phyloP scores from a whole-genome alignment of 2,888 invertebrate genomes.

The Parapristionchus giblindavisi region DNA sequence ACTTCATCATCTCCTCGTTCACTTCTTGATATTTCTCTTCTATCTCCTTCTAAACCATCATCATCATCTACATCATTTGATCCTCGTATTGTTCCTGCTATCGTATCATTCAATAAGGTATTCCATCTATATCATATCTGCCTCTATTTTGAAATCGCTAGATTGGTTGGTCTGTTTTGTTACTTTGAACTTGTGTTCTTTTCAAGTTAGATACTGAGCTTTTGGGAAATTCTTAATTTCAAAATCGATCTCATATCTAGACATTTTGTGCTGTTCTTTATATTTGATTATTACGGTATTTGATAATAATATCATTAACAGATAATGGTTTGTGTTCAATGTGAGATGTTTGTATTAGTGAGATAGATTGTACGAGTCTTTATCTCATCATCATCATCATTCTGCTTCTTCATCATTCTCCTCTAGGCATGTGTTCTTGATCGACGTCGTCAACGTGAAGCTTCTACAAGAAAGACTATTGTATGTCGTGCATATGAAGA shows the following conservation, averaged over 20 bases:
- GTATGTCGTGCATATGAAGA: slow-evolving; percentile 28
- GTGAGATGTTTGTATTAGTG: too few species aligned
- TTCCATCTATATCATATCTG: neutral
- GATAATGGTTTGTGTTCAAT: too few species aligned
- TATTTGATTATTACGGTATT: too few species aligned
- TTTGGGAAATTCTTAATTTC: too few species aligned
- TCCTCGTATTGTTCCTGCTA: neutral
- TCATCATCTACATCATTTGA: slow-evolving; percentile 17
- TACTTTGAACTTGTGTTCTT: too few species aligned
- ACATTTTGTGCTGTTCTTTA: too few species aligned
- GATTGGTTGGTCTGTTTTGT: too few species aligned
- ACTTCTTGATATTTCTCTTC: slow-evolving; percentile 15
- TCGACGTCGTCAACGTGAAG: slow-evolving; percentile 19
- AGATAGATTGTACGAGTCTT: too few species aligned
- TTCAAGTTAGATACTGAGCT: too few species aligned
- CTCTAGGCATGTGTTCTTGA: slow-evolving; percentile 30
- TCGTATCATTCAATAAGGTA: slow-evolving; percentile 33
- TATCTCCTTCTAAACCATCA: slow-evolving; percentile 8
- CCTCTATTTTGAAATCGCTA: too few species aligned
- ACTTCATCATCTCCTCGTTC: neutral
- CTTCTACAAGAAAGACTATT: slow-evolving; percentile 9
- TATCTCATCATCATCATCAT: neutral
- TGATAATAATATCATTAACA: too few species aligned
- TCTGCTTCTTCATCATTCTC: neutral
- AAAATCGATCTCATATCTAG: too few species aligned